Base-by-base conservation (phyloP, 2,797 vertebrate genomes). In the Pelodytes ibericus region DNA sequence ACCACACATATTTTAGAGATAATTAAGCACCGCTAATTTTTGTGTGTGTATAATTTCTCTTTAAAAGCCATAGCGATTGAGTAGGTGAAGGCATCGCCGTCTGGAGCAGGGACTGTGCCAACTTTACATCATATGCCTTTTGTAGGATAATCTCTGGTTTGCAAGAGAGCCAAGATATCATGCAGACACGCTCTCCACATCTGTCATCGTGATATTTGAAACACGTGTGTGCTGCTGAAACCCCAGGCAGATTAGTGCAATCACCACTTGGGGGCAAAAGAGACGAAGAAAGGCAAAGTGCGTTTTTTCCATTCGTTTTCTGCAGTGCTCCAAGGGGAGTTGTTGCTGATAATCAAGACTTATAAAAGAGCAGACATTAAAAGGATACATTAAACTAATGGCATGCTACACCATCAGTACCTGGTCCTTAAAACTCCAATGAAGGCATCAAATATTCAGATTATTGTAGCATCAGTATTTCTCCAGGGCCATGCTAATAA, bases 21-120 rank as follows among this genome's bases (percentile, higher is more conserved):
- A 53, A 53, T 53, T 53, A 53, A 24, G 49, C 0, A 53, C 22
- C 22, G n/a, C 49, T 24, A 44, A 44, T 13, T 44, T 9, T 53
- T 22, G n/a, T 53, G n/a, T 39, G 36, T 53, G 49, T 53, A 24
- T 24, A 81, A 83, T 18, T 29, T 26, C 56, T 16, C 13, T 58
- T 58, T 26, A 58, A 26, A 58, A 53, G n/a, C 49, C 22, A 53
- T 22, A 11, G 49, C 24, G 49, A 53, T 16, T 53, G 24, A 53
- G 49, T 24, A 53, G n/a, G 49, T 24, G 20, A 13, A 22, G 49
- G 22, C 49, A 53, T 53, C 49, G 24, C 49, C 49, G 49, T 53
- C 49, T 53, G 49, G 49, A 24, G 49, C 49, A 5, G n/a, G 7
- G 5, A 53, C 4, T 16, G 11, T 16, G 49, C 49, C 49, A 53